phyloP scores from a whole-genome alignment of 2,888 invertebrate genomes.

The Camptogramma bilineatum region DNA sequence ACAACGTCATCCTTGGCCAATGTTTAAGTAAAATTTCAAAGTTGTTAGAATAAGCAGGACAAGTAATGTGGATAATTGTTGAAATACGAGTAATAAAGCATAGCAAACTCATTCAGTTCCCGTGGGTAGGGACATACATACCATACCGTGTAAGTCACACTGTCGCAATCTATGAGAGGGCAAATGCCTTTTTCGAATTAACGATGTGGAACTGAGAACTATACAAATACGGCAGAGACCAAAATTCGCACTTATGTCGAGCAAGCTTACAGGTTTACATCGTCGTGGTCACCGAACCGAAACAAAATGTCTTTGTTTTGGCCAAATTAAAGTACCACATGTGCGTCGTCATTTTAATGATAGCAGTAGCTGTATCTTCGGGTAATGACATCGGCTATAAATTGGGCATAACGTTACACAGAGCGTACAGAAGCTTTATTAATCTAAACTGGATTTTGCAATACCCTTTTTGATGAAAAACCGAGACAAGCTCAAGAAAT shows the following conservation, averaged over 20 bases:
- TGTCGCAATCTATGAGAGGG: conserved; percentile 55
- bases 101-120: too few species aligned
- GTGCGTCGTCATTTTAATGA: conserved; percentile 48
- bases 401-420: conserved; percentile 14
- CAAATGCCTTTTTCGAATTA: conserved; percentile 75
- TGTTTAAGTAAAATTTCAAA: neutral
- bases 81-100: neutral
- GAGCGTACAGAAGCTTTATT: conserved; percentile 2
- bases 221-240: conserved; percentile 45
- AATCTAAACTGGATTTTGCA: neutral
- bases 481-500: neutral
- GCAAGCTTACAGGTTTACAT: conserved; percentile 49
- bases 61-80: neutral
- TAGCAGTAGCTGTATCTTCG: conserved; percentile 35
- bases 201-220: conserved; percentile 69
- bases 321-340: conserved; percentile 48
- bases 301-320: conserved; percentile 59
- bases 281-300: conserved; percentile 57
- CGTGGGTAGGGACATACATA: neutral
- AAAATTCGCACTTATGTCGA: conserved; percentile 65
- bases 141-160: neutral
- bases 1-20: neutral
- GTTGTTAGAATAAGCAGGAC: neutral
- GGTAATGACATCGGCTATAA: conserved; percentile 41
- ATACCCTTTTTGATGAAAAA: neutral